phyloP scores from a whole-genome alignment of 2,888 invertebrate species.

The Scrobipalpa costella region DNA sequence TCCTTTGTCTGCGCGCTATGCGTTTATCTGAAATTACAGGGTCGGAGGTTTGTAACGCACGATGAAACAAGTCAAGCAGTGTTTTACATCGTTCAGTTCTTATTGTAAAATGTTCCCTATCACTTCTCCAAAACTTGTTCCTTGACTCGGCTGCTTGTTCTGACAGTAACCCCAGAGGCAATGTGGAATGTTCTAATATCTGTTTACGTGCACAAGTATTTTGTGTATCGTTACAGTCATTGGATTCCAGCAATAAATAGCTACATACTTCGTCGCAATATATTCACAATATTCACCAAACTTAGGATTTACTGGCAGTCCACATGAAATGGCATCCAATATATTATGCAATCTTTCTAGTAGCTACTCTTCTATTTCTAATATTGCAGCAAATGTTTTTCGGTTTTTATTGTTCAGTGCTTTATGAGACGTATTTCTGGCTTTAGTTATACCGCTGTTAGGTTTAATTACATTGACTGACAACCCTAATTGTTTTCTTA shows the following conservation, averaged over 20 bases:
- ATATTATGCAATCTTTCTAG: conserved; percentile 14
- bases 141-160: too few species aligned
- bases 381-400: conserved; percentile 6
- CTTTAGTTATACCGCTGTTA: conserved; percentile 14
- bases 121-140: background rate
- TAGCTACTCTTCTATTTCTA: conserved; percentile 10
- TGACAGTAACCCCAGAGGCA: too few species aligned
- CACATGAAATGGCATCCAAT: background rate
- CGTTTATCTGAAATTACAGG: background rate
- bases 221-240: conserved; percentile 1
- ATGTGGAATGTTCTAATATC: too few species aligned
- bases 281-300: background rate
- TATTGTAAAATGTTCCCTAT: background rate
- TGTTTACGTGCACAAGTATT: background rate
- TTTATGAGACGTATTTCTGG: conserved; percentile 13
- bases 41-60: too few species aligned
- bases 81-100: background rate
- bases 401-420: background rate
- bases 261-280: background rate
- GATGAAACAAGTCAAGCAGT: background rate
- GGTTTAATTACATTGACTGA: conserved; percentile 5
- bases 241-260: background rate
- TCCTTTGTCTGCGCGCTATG: background rate
- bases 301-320: background rate
- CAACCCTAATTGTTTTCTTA: conserved; percentile 3